These are phyloP conservation scores for Amphiduros pacificus DNA, from an alignment of 2,888 invertebrate species.

Conservation along the genomic window DNA sequence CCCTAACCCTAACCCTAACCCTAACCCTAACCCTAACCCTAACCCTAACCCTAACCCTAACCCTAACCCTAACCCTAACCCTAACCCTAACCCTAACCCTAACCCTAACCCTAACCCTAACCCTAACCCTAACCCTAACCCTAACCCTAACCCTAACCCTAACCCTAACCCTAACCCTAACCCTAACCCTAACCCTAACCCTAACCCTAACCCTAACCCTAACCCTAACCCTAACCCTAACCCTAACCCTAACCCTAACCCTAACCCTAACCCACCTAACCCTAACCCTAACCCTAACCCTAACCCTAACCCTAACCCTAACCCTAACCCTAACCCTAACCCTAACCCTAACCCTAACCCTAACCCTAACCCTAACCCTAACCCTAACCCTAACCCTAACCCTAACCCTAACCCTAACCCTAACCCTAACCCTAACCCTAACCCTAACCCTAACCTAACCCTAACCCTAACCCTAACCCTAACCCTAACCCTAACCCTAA, in stretches of 20 bases:
- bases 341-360: constrained; percentile 24
- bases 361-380: constrained; percentile 27
- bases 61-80: constrained; percentile 31
- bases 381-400: constrained; percentile 25
- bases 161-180: constrained; percentile 32
- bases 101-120: constrained; percentile 2
- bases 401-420: constrained; percentile 21
- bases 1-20: constrained; percentile 24
- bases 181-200: constrained; percentile 15
- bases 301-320: constrained; percentile 28
- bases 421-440: constrained; percentile 20
- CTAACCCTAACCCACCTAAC: constrained; percentile 27
- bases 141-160: constrained; percentile 20
- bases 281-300: constrained; percentile 27
- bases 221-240: constrained; percentile 30
- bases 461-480: constrained; percentile 29
- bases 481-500: constrained; percentile 27
- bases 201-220: constrained; percentile 21
- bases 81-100: constrained; percentile 29
- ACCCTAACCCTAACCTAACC: constrained; percentile 24
- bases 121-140: constrained; percentile 1
- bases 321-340: constrained; percentile 24
- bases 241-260: constrained; percentile 35
- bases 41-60: constrained; percentile 28
- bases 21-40: constrained; percentile 33